Base-by-base conservation (phyloP, 2,113 vertebrate species). In the Xerus inauris region DNA sequence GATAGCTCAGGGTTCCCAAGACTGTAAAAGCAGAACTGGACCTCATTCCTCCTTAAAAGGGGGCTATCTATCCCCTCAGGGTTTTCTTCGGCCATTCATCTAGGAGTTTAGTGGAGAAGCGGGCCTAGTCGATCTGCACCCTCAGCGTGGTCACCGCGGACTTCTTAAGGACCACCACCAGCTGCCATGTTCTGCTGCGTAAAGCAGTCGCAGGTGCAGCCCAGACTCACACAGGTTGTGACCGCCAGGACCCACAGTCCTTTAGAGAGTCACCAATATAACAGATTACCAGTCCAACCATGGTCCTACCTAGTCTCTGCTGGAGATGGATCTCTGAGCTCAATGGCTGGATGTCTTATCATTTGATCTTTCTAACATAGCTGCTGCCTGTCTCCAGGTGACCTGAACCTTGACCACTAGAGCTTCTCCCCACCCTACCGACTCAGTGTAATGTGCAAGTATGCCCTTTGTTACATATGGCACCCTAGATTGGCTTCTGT, bases 401-500 rank as follows among this genome's bases (percentile, higher is more conserved):
- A 7, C 13, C 8, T 19, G 26, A 85, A 32, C 64, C 26, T 84
- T 45, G 82, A 82, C 57, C 28, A 28, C 22, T 1, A 14, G n/a
- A 49, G 26, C 1, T 32, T 3, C 28, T 30, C 64, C 22, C 6
- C 5, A 2, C 28, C 16, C 64, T 26, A 51, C 24, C 13, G 24
- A 62, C 49, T 40, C 0, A 2, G 54, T 11, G 40, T 3, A 28
- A 40, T 12, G 20, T 28, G 57, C 64, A n/a, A 26, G 28, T 32
- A 26, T 30, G 5, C 40, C 35, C 54, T 71, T 0, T 0, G 12
- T 28, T 19, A n/a, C 71, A 42, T 4, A 8, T 9, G 38, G 59
- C 0, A 6, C 47, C 64, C 20, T 2, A 20, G 35, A 35, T 42
- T 0, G 13, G 76, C 67, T 30, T 40, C 26, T 2, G 0, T 28